phyloP scores from a whole-genome alignment of 2,113 vertebrate species.

The Lepus americanus region DNA sequence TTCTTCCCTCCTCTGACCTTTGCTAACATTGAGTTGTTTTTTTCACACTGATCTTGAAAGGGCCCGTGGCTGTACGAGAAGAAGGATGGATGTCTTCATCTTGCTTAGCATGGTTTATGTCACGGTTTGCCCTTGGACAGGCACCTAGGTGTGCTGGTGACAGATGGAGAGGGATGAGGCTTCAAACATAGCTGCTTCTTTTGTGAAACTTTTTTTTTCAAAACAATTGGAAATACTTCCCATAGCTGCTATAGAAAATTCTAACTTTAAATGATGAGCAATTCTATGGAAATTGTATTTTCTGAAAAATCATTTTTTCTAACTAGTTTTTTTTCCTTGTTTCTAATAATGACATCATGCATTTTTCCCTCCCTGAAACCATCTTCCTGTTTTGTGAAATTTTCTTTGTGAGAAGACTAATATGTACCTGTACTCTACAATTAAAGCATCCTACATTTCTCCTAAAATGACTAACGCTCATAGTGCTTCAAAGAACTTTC shows the following conservation, averaged over 20 bases:
- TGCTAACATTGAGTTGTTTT: conserved; percentile 67
- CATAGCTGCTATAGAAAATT: neutral
- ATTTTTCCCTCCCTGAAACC: neutral
- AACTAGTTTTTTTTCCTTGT: neutral
- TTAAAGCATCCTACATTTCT: neutral
- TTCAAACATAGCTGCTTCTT: conserved; percentile 15
- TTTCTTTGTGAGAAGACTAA: neutral
- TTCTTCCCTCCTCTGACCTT: conserved; percentile 78
- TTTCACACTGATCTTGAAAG: conserved; percentile 63
- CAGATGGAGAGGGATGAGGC: neutral
- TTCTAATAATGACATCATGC: neutral
- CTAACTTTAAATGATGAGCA: neutral
- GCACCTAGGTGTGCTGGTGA: neutral
- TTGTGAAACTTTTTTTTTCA: conserved; percentile 50
- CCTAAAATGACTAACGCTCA: neutral
- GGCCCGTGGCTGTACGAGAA: conserved; percentile 16
- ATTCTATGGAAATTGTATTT: conserved; percentile 12
- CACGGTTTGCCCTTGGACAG: conserved; percentile 52
- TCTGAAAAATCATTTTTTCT: neutral
- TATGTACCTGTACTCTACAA: neutral
- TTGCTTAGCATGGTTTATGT: conserved; percentile 55
- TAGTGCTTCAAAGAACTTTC: neutral
- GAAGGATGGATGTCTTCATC: conserved; percentile 19
- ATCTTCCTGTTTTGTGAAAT: neutral
- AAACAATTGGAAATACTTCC: neutral